These are phyloP conservation scores for Gallinago media DNA, from an alignment of 2,113 vertebrate genomes.

Conservation along the genomic window DNA sequence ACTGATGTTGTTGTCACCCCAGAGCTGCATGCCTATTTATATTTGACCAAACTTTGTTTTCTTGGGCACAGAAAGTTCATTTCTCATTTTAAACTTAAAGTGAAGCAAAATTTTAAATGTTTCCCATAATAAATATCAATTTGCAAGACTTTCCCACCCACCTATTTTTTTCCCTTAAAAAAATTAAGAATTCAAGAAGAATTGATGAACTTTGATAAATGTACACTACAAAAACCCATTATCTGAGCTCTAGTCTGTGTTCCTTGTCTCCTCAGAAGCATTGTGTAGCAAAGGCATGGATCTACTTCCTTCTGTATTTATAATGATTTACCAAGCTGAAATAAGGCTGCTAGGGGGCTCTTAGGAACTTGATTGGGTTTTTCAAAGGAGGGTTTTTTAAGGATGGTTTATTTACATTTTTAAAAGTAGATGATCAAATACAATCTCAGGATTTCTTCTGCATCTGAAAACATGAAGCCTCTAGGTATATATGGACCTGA, in stretches of 20 bases:
- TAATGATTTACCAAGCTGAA: not conserved
- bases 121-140: not conserved
- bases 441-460: not conserved
- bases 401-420: not conserved
- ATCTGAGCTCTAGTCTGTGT: not conserved
- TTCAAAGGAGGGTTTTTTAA: not conserved
- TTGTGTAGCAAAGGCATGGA: not conserved
- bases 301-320: not conserved
- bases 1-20: not conserved
- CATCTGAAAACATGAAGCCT: not conserved
- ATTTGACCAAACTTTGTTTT: not conserved
- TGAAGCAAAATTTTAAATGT: not conserved
- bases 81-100: not conserved
- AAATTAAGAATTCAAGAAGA: not conserved
- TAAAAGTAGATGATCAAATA: not conserved
- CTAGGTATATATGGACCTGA: not conserved
- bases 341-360: not conserved
- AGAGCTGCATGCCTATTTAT: not conserved
- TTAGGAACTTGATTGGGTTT: not conserved
- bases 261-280: not conserved
- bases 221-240: not conserved
- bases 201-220: not conserved
- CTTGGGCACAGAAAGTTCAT: not conserved
- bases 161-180: not conserved
- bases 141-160: accelerated